Conservation (phyloP, 2,797 vertebrate species). For the Nothura maculosa region DNA sequence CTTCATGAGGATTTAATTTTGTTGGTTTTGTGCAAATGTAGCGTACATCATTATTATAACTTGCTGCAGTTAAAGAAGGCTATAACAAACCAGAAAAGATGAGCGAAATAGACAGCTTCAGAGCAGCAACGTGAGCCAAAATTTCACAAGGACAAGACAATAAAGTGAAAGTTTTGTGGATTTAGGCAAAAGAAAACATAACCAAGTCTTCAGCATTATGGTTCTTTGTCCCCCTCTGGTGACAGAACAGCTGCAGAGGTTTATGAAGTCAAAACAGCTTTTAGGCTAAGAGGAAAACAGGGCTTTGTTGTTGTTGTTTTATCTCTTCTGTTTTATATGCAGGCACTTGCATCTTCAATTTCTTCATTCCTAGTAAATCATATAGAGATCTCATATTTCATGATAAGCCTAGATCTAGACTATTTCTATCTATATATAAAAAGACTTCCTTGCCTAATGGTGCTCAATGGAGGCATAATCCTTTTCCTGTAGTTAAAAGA, state of each 20-base stretch:
- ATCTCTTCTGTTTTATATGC: background rate
- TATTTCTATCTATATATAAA: background rate
- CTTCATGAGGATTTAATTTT: background rate
- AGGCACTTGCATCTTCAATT: background rate
- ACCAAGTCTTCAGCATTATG: background rate
- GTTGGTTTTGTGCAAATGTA: background rate
- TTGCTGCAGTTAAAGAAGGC: background rate
- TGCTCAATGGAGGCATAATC: background rate
- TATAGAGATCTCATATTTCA: background rate
- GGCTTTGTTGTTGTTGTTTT: background rate
- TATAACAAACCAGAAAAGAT: background rate
- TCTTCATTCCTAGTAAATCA: background rate
- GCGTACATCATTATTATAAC: background rate
- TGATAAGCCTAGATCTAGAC: background rate
- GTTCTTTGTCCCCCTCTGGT: slow-evolving; percentile 66
- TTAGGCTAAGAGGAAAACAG: background rate
- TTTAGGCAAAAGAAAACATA: background rate
- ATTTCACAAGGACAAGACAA: background rate
- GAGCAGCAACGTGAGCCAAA: background rate
- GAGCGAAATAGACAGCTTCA: background rate
- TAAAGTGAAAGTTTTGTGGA: background rate
- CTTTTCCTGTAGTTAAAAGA: background rate
- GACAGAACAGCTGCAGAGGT: background rate
- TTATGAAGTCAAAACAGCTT: background rate
- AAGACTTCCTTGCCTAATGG: background rate